phyloP scores from a whole-genome alignment of 2,888 invertebrate genomes.

The Oscheius onirici region DNA sequence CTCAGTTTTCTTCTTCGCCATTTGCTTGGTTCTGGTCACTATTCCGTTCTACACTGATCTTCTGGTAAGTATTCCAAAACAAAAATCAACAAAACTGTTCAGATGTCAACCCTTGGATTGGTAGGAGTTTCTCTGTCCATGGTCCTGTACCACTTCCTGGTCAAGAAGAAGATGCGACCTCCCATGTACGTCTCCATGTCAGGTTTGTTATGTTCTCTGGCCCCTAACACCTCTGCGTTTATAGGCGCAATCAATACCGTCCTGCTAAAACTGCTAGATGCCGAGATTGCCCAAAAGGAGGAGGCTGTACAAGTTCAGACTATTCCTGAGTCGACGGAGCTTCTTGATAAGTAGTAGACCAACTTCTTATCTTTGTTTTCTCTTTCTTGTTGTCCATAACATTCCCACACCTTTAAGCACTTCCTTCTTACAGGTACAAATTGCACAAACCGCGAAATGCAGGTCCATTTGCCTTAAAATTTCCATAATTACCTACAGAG shows the following conservation, averaged over 20 bases:
- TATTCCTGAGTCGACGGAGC: not conserved
- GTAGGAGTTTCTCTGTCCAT: not conserved
- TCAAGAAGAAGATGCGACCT: conserved; percentile 6
- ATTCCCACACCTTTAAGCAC: too few species aligned
- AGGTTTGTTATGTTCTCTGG: not conserved
- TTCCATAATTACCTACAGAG: too few species aligned
- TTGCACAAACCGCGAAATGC: too few species aligned
- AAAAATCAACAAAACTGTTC: not conserved
- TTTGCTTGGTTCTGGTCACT: conserved; percentile 62
- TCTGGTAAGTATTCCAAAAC: not conserved
- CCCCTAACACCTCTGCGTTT: not conserved
- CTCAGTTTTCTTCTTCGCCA: conserved; percentile 55
- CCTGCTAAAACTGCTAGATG: conserved; percentile 4
- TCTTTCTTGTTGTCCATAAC: too few species aligned
- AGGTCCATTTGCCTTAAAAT: too few species aligned
- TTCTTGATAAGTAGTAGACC: not conserved
- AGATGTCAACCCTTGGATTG: conserved; percentile 14
- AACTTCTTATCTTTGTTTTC: too few species aligned
- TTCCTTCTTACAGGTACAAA: too few species aligned
- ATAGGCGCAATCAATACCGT: conserved; percentile 11
- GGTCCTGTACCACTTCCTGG: conserved; percentile 5
- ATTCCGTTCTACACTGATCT: conserved; percentile 58
- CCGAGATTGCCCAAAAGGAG: not conserved
- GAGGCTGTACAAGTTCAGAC: not conserved
- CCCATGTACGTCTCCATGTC: not conserved